Conservation (phyloP, 1,140 invertebrate species). For the Carposina sasakii region DNA sequence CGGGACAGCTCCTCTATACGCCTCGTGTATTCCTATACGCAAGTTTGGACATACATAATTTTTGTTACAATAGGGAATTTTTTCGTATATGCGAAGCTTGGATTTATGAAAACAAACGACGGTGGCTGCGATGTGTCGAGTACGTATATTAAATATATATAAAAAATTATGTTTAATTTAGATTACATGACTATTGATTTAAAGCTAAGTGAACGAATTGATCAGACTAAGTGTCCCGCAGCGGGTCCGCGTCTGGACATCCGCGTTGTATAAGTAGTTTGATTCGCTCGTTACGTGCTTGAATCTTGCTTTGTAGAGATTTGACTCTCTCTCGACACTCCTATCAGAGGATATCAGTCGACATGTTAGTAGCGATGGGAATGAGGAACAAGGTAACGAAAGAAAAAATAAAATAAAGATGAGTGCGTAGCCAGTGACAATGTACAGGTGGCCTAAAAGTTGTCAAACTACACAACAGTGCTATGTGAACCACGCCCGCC, state of each 20-base stretch:
- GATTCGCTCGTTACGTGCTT: conserved; percentile 88
- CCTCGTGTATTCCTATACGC: conserved; percentile 80
- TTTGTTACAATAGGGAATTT: conserved; percentile 43
- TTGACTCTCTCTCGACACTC: conserved; percentile 88
- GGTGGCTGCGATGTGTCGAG: conserved; percentile 62
- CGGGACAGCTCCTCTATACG: conserved; percentile 79
- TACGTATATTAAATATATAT: conserved; percentile 51
- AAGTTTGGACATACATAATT: conserved; percentile 71
- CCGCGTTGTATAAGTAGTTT: conserved; percentile 89
- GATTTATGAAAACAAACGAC: conserved; percentile 54
- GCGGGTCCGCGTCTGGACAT: conserved; percentile 82
- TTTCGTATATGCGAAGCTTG: conserved; percentile 38
- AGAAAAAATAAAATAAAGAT: conserved; percentile 74
- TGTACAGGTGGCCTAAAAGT: conserved; percentile 33
- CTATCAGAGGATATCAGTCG: conserved; percentile 74
- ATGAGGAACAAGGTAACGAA: conserved; percentile 74
- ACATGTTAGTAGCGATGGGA: conserved; percentile 55
- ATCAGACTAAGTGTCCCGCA: conserved; percentile 72
- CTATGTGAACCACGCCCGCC: conserved; percentile 31
- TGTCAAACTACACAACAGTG: conserved; percentile 24
- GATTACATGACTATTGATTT: conserved; percentile 54
- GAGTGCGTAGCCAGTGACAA: conserved; percentile 70
- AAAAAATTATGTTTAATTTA: conserved; percentile 53
- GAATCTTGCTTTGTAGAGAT: conserved; percentile 89
- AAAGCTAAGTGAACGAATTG: conserved; percentile 36